Evolutionary conservation across 2,797 vertebrate species (phyloP).

Genomic region (Coendou prehensilis): DNA sequence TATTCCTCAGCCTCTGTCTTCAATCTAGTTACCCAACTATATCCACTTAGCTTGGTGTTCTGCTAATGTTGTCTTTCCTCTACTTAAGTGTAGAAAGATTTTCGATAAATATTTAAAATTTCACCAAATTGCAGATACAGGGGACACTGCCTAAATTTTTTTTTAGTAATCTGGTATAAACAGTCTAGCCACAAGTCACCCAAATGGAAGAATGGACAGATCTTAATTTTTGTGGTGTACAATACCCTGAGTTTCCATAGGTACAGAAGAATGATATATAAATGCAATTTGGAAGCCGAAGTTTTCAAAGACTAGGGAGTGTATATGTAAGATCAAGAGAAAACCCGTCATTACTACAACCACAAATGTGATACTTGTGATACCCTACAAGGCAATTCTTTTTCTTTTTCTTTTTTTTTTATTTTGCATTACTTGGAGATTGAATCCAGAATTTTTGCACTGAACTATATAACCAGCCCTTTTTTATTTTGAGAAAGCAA

Average conservation of each 20-base stretch:
- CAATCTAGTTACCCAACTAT: background rate
- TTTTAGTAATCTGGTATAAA: background rate
- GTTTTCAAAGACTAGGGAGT: background rate
- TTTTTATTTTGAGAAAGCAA: background rate
- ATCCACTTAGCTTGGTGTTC: background rate
- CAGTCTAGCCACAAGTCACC: background rate
- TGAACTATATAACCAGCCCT: background rate
- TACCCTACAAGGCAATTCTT: background rate
- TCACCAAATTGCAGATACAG: background rate
- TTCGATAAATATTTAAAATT: slow-evolving; percentile 24
- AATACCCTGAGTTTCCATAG: background rate
- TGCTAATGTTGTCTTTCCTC: background rate
- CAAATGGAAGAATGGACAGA: background rate
- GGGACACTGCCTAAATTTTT: background rate
- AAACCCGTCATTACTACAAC: background rate
- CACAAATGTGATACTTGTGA: background rate
- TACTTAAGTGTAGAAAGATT: background rate
- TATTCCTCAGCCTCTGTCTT: too few relatives aligned
- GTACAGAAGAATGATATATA: background rate
- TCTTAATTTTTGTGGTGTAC: background rate
- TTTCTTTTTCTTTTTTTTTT: background rate
- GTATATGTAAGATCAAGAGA: background rate
- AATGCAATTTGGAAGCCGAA: background rate
- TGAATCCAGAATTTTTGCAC: background rate
- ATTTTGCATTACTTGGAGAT: background rate